Evolutionary conservation across 2,113 vertebrate genomes (phyloP).

Genomic region (Rhea pennata): DNA sequence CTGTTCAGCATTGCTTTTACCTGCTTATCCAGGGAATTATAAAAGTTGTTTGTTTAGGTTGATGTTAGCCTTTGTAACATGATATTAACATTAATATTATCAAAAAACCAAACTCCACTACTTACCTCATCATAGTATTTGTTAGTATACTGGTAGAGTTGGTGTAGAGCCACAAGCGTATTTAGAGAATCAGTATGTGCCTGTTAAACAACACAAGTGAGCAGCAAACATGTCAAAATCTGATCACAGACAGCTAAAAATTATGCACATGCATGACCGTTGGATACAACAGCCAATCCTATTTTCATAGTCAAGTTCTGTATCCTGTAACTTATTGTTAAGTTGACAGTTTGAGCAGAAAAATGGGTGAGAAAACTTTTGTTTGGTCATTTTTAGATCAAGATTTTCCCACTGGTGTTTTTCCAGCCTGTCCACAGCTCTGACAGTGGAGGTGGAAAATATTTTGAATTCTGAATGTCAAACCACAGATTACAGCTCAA

Average conservation of each 20-base stretch:
- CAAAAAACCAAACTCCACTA: neutral
- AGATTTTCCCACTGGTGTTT: neutral
- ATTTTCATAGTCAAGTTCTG: neutral
- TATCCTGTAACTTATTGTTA: neutral
- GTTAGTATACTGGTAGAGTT: conserved; percentile 97
- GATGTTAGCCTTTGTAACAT: neutral
- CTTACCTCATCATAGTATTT: conserved; percentile 98
- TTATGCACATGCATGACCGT: neutral
- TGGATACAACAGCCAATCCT: neutral
- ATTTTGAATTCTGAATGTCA: neutral
- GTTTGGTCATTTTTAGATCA: conserved; percentile 1
- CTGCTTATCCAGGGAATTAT: neutral
- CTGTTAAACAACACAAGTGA: conserved; percentile 73
- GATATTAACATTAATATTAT: neutral
- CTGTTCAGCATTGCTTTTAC: neutral
- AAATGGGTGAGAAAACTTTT: neutral
- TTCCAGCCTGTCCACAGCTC: neutral
- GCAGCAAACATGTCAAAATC: conserved; percentile 33
- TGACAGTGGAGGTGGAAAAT: neutral
- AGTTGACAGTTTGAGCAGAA: neutral
- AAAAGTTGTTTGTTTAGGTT: neutral
- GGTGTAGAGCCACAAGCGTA: conserved; percentile 94
- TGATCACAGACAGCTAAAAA: neutral
- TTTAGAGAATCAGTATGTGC: conserved; percentile 96
- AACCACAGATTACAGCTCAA: neutral